Evolutionary conservation across 1,140 invertebrate species (phyloP).

Genomic region (Scaptomyza montana): DNA sequence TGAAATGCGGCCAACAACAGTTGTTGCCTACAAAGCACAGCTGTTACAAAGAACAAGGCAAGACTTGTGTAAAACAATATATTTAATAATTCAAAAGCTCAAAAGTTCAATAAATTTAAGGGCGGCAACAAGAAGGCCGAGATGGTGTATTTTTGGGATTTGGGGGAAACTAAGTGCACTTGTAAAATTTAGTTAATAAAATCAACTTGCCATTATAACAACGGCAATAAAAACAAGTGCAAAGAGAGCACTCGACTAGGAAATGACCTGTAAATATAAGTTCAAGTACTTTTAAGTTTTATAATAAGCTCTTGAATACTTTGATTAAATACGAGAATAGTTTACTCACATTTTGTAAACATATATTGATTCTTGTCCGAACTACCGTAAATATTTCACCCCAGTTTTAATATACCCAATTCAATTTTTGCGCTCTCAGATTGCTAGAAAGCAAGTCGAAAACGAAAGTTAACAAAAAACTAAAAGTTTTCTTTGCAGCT

Average conservation of each 20-base stretch:
- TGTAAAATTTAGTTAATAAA: slow-evolving; percentile 69
- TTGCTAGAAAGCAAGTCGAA: slow-evolving; percentile 4
- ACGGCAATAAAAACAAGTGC: slow-evolving; percentile 27
- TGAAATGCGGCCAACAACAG: slow-evolving; percentile 19
- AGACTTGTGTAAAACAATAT: slow-evolving; percentile 62
- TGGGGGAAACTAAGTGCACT: slow-evolving; percentile 44
- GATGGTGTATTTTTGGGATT: not conserved
- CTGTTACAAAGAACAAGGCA: slow-evolving; percentile 27
- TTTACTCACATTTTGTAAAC: too few species aligned
- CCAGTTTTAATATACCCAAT: not conserved
- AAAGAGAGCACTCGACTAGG: not conserved
- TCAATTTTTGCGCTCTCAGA: not conserved
- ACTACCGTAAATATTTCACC: too few species aligned
- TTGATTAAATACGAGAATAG: too few species aligned
- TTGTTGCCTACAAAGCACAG: slow-evolving; percentile 3
- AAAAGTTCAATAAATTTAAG: slow-evolving; percentile 73
- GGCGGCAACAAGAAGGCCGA: slow-evolving; percentile 21
- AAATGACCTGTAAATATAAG: slow-evolving; percentile 4
- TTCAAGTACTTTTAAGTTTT: not conserved
- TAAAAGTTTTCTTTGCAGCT: slow-evolving; percentile 64
- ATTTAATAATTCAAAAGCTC: slow-evolving; percentile 66
- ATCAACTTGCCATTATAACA: slow-evolving; percentile 70
- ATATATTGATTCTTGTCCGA: too few species aligned
- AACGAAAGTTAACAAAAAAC: slow-evolving; percentile 22
- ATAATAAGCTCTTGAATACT: not conserved